phyloP scores from a whole-genome alignment of 2,113 vertebrate genomes.

The Lamprotornis superbus region DNA sequence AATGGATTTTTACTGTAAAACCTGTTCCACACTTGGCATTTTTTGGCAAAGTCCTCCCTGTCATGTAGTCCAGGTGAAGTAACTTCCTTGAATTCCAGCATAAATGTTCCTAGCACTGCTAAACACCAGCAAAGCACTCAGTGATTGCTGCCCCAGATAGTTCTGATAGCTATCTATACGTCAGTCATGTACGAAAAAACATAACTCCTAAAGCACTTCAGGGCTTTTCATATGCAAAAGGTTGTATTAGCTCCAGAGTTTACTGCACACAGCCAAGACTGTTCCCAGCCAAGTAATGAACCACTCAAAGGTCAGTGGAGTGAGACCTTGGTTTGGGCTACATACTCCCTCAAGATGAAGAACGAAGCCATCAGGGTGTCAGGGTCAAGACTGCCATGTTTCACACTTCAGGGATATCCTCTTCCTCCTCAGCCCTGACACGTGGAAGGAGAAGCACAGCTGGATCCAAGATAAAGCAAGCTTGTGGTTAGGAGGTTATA shows the following conservation, averaged over 20 bases:
- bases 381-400: neutral
- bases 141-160: neutral
- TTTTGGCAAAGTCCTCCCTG: neutral
- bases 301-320: neutral
- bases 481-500: neutral
- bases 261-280: neutral
- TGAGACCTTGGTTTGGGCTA: neutral
- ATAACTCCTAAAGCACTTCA: neutral
- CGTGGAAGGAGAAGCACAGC: neutral
- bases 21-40: neutral
- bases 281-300: neutral
- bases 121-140: neutral
- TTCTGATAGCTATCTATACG: neutral
- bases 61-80: neutral
- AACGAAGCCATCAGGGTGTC: neutral
- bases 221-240: neutral
- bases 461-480: slow-evolving; percentile 6
- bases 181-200: neutral
- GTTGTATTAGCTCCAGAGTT: neutral
- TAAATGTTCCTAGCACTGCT: neutral
- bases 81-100: slow-evolving; percentile 10
- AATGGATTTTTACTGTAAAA: neutral
- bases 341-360: neutral
- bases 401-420: neutral
- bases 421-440: neutral